Base-by-base conservation (phyloP, 2,888 invertebrate species). In the Ophion costatus region DNA sequence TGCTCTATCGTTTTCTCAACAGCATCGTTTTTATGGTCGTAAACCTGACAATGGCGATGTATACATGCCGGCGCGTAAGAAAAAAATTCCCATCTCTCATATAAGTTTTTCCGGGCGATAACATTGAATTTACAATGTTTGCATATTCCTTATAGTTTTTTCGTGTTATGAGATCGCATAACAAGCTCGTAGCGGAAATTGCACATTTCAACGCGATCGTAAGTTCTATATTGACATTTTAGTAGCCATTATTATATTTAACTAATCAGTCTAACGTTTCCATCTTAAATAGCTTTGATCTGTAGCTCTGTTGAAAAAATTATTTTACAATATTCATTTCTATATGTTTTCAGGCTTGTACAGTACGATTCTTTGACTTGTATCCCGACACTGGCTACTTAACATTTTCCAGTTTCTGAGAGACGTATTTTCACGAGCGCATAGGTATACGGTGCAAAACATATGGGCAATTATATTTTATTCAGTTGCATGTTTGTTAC, bases 61-160 rank as follows among this genome's bases (percentile, higher is more conserved):
- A 90, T 85, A 87, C 89, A 20, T 89, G 89, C 20, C 89, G 87
- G 63, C 90, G 91, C n/a, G 92, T 93, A 80, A 90, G 91, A 88
- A 71, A 29, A 1, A 5, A 14, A 51, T 71, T 11, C 69, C 56
- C 22, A 45, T 66, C 51, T 61, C 20, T 74, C 45, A 11, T 22
- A 7, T 42, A 20, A 9, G n/a, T 9, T 38, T 59, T 3, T 38
- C 22, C 14, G 22, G 29, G 57, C 77, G 33, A 24, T 6, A 56
- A 17, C 17, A 74, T 59, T 17, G n/a, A 11, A 29, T 14, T 33
- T 22, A 64, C 42, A 69, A 69, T 42, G 56, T 83, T 77, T 57
- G 24, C 20, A 57, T 56, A 17, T 77, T 71, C 24, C 45, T 73
- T 56, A 17, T 42, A 92, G 92, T 91, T 92, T 73, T 89, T 91